Conservation (phyloP, 2,797 vertebrate genomes). For the Danionella dracula region DNA sequence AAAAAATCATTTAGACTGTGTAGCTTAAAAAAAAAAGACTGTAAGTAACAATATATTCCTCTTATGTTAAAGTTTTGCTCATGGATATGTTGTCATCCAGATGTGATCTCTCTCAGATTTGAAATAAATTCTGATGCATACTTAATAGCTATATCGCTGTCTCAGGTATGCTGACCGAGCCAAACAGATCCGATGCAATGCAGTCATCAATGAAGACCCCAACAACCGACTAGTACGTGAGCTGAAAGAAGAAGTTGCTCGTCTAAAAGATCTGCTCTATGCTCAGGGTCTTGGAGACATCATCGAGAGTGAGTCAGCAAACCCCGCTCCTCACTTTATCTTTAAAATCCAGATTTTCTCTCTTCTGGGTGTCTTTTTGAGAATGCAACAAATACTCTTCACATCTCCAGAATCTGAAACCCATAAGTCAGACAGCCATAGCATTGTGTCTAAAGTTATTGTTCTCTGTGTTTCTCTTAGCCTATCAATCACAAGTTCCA, state of each 20-base stretch:
- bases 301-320: conserved; percentile 85
- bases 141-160: neutral
- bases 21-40: too few relatives aligned
- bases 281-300: conserved; percentile 96
- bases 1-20: too few relatives aligned
- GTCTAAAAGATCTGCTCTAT: conserved; percentile 89
- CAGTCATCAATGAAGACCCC: conserved; percentile 96
- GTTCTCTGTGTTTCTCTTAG: conserved; percentile 52
- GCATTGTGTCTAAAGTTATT: conserved; percentile 21
- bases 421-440: neutral
- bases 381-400: neutral
- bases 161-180: conserved; percentile 85
- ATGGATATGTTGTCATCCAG: too few relatives aligned
- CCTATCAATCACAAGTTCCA: conserved; percentile 62
- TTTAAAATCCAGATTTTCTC: neutral
- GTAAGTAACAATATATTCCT: too few relatives aligned
- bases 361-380: neutral
- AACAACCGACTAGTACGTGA: conserved; percentile 97
- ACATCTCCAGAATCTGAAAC: neutral
- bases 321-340: neutral
- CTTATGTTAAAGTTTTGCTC: too few relatives aligned
- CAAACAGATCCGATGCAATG: conserved; percentile 90
- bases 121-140: neutral
- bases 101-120: too few relatives aligned
- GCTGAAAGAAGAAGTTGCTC: conserved; percentile 95